Evolutionary conservation across 2,113 vertebrate genomes (phyloP).

Genomic region (Zeus faber): DNA sequence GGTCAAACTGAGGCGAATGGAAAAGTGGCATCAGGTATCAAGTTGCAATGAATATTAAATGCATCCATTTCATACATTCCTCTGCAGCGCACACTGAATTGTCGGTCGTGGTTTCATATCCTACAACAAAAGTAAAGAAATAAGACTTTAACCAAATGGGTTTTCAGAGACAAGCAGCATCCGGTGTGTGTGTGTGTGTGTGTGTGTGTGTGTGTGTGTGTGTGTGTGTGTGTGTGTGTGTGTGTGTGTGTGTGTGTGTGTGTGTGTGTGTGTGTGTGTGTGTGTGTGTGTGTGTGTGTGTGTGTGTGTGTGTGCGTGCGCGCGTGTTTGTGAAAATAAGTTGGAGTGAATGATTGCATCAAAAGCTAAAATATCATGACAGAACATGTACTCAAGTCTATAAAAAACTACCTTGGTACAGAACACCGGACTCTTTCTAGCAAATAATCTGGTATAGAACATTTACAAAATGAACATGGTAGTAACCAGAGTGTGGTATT

Average conservation of each 20-base stretch:
- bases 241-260: slow-evolving; percentile 46
- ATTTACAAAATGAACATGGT: slow-evolving; percentile 73
- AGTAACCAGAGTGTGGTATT: slow-evolving; percentile 62
- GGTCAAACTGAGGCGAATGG: slow-evolving; percentile 64
- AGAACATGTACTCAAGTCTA: slow-evolving; percentile 67
- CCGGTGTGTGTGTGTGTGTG: slow-evolving; percentile 25
- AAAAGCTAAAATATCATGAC: slow-evolving; percentile 68
- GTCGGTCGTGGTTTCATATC: slow-evolving; percentile 34
- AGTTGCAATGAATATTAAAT: slow-evolving; percentile 51
- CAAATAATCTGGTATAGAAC: slow-evolving; percentile 74
- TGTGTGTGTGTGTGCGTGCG: slow-evolving; percentile 38
- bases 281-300: slow-evolving; percentile 42
- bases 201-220: slow-evolving; percentile 47
- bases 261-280: slow-evolving; percentile 30
- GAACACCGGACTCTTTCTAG: slow-evolving; percentile 72
- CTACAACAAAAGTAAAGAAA: slow-evolving; percentile 30
- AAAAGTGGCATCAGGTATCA: slow-evolving; percentile 67
- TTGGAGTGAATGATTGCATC: slow-evolving; percentile 63
- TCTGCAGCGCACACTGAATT: slow-evolving; percentile 44
- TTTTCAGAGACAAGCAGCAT: slow-evolving; percentile 48
- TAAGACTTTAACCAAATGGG: slow-evolving; percentile 54
- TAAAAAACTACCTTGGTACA: slow-evolving; percentile 74
- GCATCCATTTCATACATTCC: slow-evolving; percentile 62
- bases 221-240: slow-evolving; percentile 28
- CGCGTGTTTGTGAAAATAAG: slow-evolving; percentile 42